Conservation (phyloP, 2,888 invertebrate species). For the Ophion slaviceki region DNA sequence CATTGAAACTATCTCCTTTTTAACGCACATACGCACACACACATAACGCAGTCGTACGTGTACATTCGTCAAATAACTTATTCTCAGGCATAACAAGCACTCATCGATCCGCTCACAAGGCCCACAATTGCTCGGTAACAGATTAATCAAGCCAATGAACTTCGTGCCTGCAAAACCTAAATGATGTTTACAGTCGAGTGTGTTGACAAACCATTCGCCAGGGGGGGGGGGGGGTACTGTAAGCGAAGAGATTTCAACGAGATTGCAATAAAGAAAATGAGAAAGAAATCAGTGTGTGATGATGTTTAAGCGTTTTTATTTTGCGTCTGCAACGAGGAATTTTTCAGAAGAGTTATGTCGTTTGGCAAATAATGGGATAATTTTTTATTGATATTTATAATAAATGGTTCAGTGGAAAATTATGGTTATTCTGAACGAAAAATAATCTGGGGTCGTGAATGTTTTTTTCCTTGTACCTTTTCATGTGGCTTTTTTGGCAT, state of each 20-base stretch:
- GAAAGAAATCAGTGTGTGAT: neutral
- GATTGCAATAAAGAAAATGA: conserved; percentile 40
- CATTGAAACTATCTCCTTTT: neutral
- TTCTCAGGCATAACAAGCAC: conserved; percentile 21
- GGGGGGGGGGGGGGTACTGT: conserved; percentile 31
- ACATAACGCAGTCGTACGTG: conserved; percentile 4
- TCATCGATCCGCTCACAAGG: conserved; percentile 51
- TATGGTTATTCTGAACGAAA: neutral
- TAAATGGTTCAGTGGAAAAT: neutral
- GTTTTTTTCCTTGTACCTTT: no score
- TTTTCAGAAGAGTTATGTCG: neutral
- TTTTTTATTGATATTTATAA: neutral
- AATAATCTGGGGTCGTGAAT: neutral
- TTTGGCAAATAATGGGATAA: neutral
- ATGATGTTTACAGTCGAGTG: conserved; percentile 74
- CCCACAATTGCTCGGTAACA: conserved; percentile 55
- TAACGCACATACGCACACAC: neutral
- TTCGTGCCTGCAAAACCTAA: conserved; percentile 76
- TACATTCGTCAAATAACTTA: conserved; percentile 27
- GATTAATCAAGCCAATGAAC: conserved; percentile 73
- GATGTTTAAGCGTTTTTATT: no score
- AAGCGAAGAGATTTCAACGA: conserved; percentile 62
- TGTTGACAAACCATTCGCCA: conserved; percentile 73
- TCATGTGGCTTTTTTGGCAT: neutral
- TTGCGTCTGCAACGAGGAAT: neutral